phyloP scores from a whole-genome alignment of 2,888 invertebrate genomes.

The Thymelicus sylvestris region DNA sequence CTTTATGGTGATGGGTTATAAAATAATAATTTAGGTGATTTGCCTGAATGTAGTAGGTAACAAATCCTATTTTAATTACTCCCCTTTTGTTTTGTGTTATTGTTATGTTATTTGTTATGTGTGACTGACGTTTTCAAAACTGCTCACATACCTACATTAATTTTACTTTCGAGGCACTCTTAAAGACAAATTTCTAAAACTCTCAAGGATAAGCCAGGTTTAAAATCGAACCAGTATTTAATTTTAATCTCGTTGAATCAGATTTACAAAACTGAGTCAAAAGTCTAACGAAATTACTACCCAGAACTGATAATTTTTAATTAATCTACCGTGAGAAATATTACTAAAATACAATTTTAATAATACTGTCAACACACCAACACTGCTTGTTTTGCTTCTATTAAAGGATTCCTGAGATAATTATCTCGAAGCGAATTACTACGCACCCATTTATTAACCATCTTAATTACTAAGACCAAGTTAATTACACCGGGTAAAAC shows the following conservation, averaged over 20 bases:
- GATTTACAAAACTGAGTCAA: background rate
- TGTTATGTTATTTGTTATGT: too few species aligned
- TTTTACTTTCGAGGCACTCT: too few species aligned
- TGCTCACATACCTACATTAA: too few species aligned
- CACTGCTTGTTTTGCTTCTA: constrained; percentile 72
- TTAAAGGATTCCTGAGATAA: constrained; percentile 80
- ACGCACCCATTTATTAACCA: constrained; percentile 82
- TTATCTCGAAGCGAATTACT: constrained; percentile 79
- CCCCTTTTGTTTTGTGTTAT: too few species aligned
- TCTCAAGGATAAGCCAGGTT: too few species aligned
- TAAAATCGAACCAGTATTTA: too few species aligned
- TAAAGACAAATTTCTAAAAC: too few species aligned
- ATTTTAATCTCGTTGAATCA: background rate
- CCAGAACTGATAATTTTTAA: constrained; percentile 8
- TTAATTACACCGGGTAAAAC: constrained; percentile 79
- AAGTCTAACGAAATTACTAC: constrained; percentile 10
- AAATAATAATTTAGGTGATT: too few species aligned
- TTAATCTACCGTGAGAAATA: constrained; percentile 36
- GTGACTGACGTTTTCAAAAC: too few species aligned
- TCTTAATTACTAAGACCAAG: constrained; percentile 81
- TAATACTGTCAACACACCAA: constrained; percentile 53
- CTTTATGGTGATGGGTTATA: too few species aligned
- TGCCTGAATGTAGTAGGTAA: too few species aligned
- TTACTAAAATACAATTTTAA: constrained; percentile 56
- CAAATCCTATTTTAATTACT: too few species aligned